phyloP scores from a whole-genome alignment of 2,797 vertebrate species.

The Choloepus didactylus region DNA sequence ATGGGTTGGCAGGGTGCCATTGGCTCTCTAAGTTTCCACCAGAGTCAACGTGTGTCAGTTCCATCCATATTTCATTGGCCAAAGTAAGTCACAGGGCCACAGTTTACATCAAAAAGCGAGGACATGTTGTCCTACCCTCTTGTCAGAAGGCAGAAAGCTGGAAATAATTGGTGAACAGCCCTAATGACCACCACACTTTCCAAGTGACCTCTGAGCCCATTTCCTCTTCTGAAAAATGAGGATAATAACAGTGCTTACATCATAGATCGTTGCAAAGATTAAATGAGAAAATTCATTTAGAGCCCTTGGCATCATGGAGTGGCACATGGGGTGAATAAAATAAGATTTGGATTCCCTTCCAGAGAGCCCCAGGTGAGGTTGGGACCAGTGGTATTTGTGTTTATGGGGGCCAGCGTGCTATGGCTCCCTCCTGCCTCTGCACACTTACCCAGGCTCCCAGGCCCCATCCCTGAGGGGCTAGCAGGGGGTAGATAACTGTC shows the following conservation, averaged over 20 bases:
- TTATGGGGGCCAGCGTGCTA: rapidly evolving
- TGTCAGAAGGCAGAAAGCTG: neutral
- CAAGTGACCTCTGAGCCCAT: constrained; percentile 59
- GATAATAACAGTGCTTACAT: neutral
- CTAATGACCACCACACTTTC: neutral
- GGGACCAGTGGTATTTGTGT: neutral
- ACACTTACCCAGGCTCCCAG: neutral
- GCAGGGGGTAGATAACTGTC: neutral
- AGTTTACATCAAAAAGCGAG: neutral
- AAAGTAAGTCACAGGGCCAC: neutral
- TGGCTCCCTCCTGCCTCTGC: neutral
- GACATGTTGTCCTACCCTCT: neutral
- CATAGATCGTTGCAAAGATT: neutral
- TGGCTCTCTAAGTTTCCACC: neutral
- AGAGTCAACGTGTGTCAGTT: neutral
- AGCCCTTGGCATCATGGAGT: neutral
- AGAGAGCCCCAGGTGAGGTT: neutral
- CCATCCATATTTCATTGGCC: neutral
- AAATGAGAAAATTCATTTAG: neutral
- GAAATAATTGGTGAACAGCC: neutral
- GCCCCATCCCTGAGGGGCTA: rapidly evolving
- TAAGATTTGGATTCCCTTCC: neutral
- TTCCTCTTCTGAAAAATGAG: constrained; percentile 69
- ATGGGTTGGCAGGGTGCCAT: neutral
- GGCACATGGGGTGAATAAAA: neutral